phyloP scores from a whole-genome alignment of 2,888 invertebrate genomes.

The Leptopterna dolabrata region DNA sequence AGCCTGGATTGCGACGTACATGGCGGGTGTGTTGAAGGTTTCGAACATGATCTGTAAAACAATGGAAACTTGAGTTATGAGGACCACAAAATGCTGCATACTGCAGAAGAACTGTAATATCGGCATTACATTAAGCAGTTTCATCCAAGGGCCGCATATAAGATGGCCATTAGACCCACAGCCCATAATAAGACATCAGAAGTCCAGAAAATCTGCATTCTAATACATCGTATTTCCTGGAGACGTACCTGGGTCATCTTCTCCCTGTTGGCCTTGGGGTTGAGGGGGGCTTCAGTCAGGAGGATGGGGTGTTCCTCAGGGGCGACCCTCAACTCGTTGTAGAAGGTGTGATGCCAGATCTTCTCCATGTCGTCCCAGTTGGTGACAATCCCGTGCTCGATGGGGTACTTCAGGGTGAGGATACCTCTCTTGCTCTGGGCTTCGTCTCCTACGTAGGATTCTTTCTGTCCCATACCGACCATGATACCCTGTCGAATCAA shows the following conservation, averaged over 20 bases:
- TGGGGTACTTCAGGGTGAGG: conserved; percentile 94
- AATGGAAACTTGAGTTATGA: not conserved
- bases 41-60: conserved; percentile 84
- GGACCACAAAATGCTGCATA: not conserved
- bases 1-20: conserved; percentile 95
- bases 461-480: conserved; percentile 99
- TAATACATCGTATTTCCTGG: not conserved
- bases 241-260: conserved; percentile 79
- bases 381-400: conserved; percentile 97
- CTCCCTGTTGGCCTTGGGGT: conserved; percentile 89
- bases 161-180: no score
- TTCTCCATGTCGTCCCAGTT: conserved; percentile 99
- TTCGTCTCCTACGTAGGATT: conserved; percentile 95
- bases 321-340: conserved; percentile 91
- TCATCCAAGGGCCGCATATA: no score
- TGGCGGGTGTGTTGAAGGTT: conserved; percentile 91
- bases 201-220: no score
- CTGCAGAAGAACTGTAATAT: not conserved
- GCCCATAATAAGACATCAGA: no score
- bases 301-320: conserved; percentile 86
- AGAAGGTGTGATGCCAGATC: conserved; percentile 99
- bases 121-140: no score
- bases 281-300: conserved; percentile 87
- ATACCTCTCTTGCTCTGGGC: conserved; percentile 97
- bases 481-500: conserved; percentile 75